Evolutionary conservation across 2,888 invertebrate genomes (phyloP).

Genomic region (Drosophila birchii): DNA sequence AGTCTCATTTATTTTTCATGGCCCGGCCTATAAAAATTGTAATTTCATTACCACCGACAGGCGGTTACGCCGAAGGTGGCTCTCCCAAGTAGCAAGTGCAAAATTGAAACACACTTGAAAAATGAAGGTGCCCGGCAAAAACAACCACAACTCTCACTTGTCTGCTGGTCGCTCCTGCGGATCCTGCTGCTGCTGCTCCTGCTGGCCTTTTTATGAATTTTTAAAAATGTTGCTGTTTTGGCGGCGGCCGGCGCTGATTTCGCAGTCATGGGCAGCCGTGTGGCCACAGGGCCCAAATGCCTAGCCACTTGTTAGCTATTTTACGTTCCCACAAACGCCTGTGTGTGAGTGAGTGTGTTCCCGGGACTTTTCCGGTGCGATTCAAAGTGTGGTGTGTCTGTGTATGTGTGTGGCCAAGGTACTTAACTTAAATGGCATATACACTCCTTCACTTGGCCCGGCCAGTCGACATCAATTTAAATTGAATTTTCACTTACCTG

Average conservation of each 20-base stretch:
- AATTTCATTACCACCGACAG: conserved; percentile 79
- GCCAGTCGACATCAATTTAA: conserved; percentile 79
- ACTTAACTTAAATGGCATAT: conserved; percentile 81
- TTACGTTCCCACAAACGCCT: conserved; percentile 66
- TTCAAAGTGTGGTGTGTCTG: conserved; percentile 11
- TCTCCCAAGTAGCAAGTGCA: conserved; percentile 42
- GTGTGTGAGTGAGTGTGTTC: conserved; percentile 5
- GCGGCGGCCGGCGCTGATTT: conserved; percentile 72
- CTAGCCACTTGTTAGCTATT: conserved; percentile 78
- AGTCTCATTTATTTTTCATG: conserved; percentile 82
- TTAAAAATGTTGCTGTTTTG: conserved; percentile 77
- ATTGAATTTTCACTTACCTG: conserved; percentile 82
- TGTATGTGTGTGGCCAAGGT: conserved; percentile 54
- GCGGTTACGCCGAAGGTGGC: conserved; percentile 26
- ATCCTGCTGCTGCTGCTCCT: conserved; percentile 24
- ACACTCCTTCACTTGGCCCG: conserved; percentile 45
- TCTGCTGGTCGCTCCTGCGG: conserved; percentile 9
- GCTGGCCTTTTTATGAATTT: conserved; percentile 76
- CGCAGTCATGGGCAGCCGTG: conserved; percentile 71
- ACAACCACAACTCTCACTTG: conserved; percentile 28
- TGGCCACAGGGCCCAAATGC: conserved; percentile 62
- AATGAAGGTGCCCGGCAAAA: conserved; percentile 62
- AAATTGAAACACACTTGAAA: conserved; percentile 75
- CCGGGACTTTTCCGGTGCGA: conserved; percentile 3
- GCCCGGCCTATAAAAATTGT: conserved; percentile 77